Conservation (phyloP, 1,140 invertebrate species). For the Diabrotica virgifera region DNA sequence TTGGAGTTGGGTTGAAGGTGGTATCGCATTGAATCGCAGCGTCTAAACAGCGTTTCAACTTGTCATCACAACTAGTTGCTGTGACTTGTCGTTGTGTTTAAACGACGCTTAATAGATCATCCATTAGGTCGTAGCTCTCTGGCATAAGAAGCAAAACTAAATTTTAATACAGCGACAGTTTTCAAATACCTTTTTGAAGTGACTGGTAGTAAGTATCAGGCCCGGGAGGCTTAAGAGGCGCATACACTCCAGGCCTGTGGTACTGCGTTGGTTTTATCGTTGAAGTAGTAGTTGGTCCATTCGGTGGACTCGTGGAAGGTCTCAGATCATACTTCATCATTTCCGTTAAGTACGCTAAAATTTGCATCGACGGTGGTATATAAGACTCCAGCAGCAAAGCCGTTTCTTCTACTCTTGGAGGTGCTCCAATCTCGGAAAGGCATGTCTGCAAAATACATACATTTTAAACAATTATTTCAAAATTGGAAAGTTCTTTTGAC, state of each 20-base stretch:
- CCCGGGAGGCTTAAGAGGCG: slow-evolving; percentile 50
- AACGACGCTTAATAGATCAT: too few relatives aligned
- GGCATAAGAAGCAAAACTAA: too few relatives aligned
- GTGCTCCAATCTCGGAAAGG: slow-evolving; percentile 10
- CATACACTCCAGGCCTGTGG: slow-evolving; percentile 55
- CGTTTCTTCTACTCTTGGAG: slow-evolving; percentile 34
- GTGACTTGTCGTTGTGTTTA: too few relatives aligned
- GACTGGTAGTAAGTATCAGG: slow-evolving; percentile 33
- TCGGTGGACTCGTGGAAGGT: slow-evolving; percentile 19
- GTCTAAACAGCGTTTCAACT: too few relatives aligned
- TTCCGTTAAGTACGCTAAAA: slow-evolving; percentile 57
- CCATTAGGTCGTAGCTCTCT: too few relatives aligned
- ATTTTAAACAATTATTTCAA: too few relatives aligned
- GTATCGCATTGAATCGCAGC: too few relatives aligned
- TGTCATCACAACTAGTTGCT: too few relatives aligned
- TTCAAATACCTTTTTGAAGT: not conserved
- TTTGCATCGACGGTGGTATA: slow-evolving; percentile 57
- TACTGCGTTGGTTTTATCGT: slow-evolving; percentile 45
- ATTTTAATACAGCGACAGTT: too few relatives aligned
- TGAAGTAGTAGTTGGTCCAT: slow-evolving; percentile 34
- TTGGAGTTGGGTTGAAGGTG: too few relatives aligned
- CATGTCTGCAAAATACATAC: slow-evolving; percentile 4
- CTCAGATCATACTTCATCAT: slow-evolving; percentile 51
- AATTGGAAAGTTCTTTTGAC: too few relatives aligned
- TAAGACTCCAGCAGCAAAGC: slow-evolving; percentile 44